Percentiles rank a stretch among this genome's conserved stretches.
These are phyloP conservation scores for Octodonta nipae DNA, from an alignment of 2,888 invertebrate species.

Conservation along the genomic window DNA sequence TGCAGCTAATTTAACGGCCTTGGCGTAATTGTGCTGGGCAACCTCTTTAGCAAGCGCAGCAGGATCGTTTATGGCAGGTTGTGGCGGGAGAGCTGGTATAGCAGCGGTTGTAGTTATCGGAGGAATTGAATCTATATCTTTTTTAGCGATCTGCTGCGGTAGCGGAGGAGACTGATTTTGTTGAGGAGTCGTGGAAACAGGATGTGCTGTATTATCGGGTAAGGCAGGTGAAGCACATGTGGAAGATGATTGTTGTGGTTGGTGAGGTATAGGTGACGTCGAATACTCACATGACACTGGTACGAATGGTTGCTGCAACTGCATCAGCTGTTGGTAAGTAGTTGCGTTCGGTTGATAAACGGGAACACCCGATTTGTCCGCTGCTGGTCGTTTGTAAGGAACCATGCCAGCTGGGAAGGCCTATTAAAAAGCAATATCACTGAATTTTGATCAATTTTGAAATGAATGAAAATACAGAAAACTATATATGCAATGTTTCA, in stretches of 20 bases:
- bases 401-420: slow-evolving; percentile 91
- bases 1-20: slow-evolving; percentile 52
- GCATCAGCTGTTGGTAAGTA: slow-evolving; percentile 90
- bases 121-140: too few species aligned
- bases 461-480: too few species aligned
- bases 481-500: too few species aligned
- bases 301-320: slow-evolving; percentile 90
- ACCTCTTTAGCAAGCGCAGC: slow-evolving; percentile 65
- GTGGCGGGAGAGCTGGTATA: slow-evolving; percentile 14
- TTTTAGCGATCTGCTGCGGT: neutral
- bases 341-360: slow-evolving; percentile 86
- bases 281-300: slow-evolving; percentile 98
- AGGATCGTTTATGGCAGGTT: slow-evolving; percentile 39
- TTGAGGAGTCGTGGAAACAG: neutral
- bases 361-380: slow-evolving; percentile 91
- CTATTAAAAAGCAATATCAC: slow-evolving; percentile 41
- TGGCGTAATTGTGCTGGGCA: slow-evolving; percentile 70
- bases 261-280: slow-evolving; percentile 50
- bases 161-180: neutral
- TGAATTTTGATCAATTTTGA: too few species aligned
- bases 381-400: slow-evolving; percentile 90
- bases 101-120: slow-evolving; percentile 8
- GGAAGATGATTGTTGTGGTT: slow-evolving; percentile 11
- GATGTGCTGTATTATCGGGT: neutral
- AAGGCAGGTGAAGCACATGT: neutral